Evolutionary conservation across 1,140 invertebrate species (phyloP).

Genomic region (Vanessa atalanta): DNA sequence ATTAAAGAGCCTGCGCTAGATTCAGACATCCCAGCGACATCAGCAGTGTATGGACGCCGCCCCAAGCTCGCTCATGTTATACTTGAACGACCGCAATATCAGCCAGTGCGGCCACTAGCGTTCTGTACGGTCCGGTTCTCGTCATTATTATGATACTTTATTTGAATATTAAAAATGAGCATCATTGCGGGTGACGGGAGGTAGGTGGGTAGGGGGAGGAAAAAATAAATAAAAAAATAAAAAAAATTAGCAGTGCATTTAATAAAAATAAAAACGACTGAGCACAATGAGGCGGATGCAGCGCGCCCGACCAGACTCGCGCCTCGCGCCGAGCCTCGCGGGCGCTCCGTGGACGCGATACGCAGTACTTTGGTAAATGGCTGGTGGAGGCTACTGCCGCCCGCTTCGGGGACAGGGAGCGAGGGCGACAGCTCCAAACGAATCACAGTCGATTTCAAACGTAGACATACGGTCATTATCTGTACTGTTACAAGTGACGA

Average conservation of each 20-base stretch:
- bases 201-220: not conserved
- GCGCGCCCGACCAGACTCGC: conserved; percentile 28
- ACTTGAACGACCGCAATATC: too few relatives aligned
- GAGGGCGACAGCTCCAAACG: conserved; percentile 10
- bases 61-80: too few relatives aligned
- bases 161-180: too few relatives aligned
- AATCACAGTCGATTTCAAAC: conserved; percentile 7
- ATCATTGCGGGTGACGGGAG: not conserved
- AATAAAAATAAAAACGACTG: conserved; percentile 74
- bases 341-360: conserved; percentile 27
- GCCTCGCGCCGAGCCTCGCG: not conserved
- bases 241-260: conserved; percentile 75
- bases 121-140: too few relatives aligned
- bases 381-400: conserved; percentile 38
- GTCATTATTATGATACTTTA: too few relatives aligned
- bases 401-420: conserved; percentile 8
- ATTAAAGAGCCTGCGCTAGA: too few relatives aligned
- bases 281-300: conserved; percentile 65
- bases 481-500: too few relatives aligned
- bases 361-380: conserved; percentile 48
- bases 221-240: conserved; percentile 51
- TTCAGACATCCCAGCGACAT: too few relatives aligned
- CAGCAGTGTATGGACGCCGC: too few relatives aligned
- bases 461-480: not conserved
- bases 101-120: too few relatives aligned